Percentiles rank a stretch among this genome's conserved stretches.
Conservation (phyloP, 2,888 invertebrate genomes). For the Hermaeophaga mercurialis region DNA sequence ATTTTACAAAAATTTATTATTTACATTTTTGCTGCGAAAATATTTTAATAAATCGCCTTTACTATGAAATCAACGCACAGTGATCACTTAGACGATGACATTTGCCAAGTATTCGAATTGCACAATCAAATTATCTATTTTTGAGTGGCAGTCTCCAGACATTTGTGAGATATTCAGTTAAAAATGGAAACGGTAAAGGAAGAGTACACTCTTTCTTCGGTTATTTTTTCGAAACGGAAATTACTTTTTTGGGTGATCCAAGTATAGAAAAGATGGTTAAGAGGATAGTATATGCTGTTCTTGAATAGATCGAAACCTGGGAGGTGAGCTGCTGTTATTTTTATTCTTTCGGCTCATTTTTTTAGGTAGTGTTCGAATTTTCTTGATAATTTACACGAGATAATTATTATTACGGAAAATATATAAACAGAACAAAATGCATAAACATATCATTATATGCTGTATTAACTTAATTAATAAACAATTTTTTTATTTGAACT, state of each 20-base stretch:
- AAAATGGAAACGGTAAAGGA: conserved; percentile 18
- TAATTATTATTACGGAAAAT: too few species aligned
- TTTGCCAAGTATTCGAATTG: conserved; percentile 27
- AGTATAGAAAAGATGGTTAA: conserved; percentile 5
- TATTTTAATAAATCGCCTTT: conserved; percentile 11
- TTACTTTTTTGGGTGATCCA: neutral
- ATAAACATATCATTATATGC: too few species aligned
- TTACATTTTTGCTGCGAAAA: neutral
- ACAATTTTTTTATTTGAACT: too few species aligned
- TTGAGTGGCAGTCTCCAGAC: conserved; percentile 20
- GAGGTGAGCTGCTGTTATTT: conserved; percentile 22
- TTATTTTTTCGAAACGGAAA: conserved; percentile 9
- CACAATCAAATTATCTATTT: conserved; percentile 25
- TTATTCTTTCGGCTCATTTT: conserved; percentile 3
- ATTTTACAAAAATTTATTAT: too few species aligned
- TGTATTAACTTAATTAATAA: too few species aligned
- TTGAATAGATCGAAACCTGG: conserved; percentile 25
- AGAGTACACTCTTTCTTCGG: conserved; percentile 12
- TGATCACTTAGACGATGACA: conserved; percentile 18
- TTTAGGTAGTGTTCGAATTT: neutral
- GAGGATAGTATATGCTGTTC: conserved; percentile 24
- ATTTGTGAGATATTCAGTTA: conserved; percentile 23
- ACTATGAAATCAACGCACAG: conserved; percentile 19
- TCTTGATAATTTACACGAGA: too few species aligned
- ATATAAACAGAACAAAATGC: too few species aligned